These are phyloP conservation scores for Osedax fenrisi DNA, from an alignment of 2,888 invertebrate genomes.

Conservation along the genomic window DNA sequence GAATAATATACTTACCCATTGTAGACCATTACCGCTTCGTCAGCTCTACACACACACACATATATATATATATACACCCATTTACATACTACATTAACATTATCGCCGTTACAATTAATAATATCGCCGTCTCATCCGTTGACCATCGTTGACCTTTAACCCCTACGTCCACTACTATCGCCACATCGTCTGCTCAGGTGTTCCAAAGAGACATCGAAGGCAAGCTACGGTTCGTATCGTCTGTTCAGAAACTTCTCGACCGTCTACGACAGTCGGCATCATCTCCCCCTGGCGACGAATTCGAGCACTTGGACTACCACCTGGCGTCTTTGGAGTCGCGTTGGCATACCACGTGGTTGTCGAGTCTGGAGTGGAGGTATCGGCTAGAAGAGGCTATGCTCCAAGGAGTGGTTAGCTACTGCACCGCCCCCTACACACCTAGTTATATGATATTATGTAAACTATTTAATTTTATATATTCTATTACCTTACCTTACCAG, in stretches of 20 bases:
- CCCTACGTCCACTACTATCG: no score
- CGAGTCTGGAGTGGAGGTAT: constrained; percentile 81
- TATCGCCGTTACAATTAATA: no score
- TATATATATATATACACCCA: no score
- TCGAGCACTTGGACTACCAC: constrained; percentile 51
- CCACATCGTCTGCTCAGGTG: constrained; percentile 64
- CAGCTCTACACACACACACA: no score
- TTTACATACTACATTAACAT: no score
- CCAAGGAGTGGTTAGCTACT: constrained; percentile 30
- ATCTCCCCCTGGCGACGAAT: background rate
- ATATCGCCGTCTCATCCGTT: no score
- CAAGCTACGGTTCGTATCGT: constrained; percentile 52
- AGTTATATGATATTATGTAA: background rate
- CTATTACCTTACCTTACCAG: no score
- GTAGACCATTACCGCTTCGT: no score
- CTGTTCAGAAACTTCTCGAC: constrained; percentile 49
- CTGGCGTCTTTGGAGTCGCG: constrained; percentile 68
- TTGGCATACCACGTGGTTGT: constrained; percentile 77
- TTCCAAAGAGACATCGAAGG: constrained; percentile 83
- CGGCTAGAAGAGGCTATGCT: constrained; percentile 61
- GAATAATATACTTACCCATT: no score
- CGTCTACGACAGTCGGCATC: constrained; percentile 39
- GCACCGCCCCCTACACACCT: no score
- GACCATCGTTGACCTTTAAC: no score
- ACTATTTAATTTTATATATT: no score